Evolutionary conservation across 2,113 vertebrate genomes (phyloP).

Genomic region (Perccottus glenii): DNA sequence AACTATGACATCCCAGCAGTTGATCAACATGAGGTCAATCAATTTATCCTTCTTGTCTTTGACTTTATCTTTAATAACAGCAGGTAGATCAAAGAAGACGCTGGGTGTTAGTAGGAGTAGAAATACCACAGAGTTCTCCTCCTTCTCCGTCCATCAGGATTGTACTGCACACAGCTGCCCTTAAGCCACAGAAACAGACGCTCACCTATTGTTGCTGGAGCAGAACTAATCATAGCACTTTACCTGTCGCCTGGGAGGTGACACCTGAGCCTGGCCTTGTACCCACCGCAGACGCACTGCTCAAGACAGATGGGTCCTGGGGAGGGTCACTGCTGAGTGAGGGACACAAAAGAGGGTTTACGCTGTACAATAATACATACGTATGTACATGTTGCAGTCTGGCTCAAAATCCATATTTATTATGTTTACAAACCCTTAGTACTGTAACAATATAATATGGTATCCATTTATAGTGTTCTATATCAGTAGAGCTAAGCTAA

Average conservation of each 20-base stretch:
- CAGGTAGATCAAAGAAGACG: conserved; percentile 1
- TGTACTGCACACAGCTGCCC: conserved; percentile 66
- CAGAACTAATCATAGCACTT: conserved; percentile 77
- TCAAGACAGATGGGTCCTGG: conserved; percentile 24
- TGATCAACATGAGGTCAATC: conserved; percentile 74
- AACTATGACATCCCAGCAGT: conserved; percentile 86
- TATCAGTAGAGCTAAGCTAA: too few species aligned
- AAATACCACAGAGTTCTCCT: conserved; percentile 7
- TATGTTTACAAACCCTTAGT: neutral
- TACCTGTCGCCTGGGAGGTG: conserved; percentile 73
- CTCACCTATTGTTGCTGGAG: conserved; percentile 61
- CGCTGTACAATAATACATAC: conserved; percentile 22
- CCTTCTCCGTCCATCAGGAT: conserved; percentile 26
- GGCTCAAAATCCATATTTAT: conserved; percentile 20
- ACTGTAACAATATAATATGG: too few species aligned
- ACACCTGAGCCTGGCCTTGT: conserved; percentile 68
- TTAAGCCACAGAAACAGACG: conserved; percentile 52
- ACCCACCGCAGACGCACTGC: conserved; percentile 19
- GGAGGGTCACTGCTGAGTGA: conserved; percentile 5
- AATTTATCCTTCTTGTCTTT: neutral
- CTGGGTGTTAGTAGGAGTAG: neutral
- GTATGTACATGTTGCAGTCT: conserved; percentile 28
- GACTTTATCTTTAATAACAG: conserved; percentile 1
- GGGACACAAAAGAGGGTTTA: conserved; percentile 50
- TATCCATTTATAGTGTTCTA: too few species aligned